A percentile compares a stretch with the other conserved stretches of the same genome.
Evolutionary conservation across 2,888 invertebrate genomes (phyloP).

Genomic region (Rapana venosa): DNA sequence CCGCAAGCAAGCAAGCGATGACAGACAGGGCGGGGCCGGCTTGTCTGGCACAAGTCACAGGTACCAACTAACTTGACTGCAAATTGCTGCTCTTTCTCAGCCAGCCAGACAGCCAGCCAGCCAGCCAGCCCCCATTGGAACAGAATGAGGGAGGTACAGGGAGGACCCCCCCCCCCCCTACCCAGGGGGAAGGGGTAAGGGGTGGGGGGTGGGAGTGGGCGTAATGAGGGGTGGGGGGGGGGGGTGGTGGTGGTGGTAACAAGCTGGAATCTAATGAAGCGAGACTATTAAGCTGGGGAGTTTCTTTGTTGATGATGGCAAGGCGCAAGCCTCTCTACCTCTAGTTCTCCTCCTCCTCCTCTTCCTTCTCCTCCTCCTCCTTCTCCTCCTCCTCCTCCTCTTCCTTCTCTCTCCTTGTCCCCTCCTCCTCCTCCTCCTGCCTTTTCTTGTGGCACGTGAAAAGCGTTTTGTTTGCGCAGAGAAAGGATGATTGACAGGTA

Average conservation of each 20-base stretch:
- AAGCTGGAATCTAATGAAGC: slow-evolving; percentile 1
- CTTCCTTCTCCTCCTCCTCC: background rate
- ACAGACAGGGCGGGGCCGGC: background rate
- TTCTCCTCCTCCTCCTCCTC: background rate
- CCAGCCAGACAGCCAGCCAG: background rate
- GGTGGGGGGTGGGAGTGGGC: background rate
- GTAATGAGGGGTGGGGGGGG: background rate
- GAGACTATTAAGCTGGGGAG: background rate
- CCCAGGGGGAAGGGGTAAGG: no score
- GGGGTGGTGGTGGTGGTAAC: background rate
- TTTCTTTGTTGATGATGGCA: background rate
- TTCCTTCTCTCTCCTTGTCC: background rate
- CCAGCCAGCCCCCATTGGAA: background rate
- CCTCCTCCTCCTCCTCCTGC: background rate
- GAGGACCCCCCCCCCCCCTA: no score
- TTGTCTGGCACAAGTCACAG: slow-evolving; percentile 19
- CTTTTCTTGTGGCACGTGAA: background rate
- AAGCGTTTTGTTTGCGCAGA: slow-evolving; percentile 27
- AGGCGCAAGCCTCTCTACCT: background rate
- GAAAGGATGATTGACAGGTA: slow-evolving; percentile 29
- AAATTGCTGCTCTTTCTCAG: background rate
- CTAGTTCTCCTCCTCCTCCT: background rate
- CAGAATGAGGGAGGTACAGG: no score
- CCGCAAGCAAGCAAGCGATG: background rate
- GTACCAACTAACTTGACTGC: slow-evolving; percentile 17